Evolutionary conservation across 2,888 invertebrate species (phyloP), one percentile per base, ranked within the genome.

Genomic region (Diadromus collaris): DNA sequence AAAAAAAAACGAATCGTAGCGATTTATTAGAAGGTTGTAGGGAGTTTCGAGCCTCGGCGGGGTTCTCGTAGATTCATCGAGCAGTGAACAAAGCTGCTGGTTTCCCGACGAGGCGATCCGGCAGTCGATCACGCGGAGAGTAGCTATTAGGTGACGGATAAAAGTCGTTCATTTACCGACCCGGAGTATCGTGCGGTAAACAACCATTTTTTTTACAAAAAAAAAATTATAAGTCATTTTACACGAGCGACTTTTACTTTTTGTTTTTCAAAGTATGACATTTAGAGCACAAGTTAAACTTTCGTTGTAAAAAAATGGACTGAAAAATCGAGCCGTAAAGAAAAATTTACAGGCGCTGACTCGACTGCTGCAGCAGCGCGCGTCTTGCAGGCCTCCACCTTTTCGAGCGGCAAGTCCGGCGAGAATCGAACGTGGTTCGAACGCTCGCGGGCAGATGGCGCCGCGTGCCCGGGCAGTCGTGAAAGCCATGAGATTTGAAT

Each of bases 361-460:
- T 29, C 56, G 56, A 16, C n/a, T n/a, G 56, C 29, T 6, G 27
- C 29, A 38, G 61, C 2, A 68, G 13, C 51, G 76, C 78, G 79
- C 80, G 76, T 79, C 74, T 81, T 81, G 67, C 78, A 68, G 46
- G 38, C 34, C 29, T 75, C 77, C 46, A 51, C 73, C 78, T 81
- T 81, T 71, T 74, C 78, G 69, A 74, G 79, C 51, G 60, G 65
- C 24, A 29, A 32, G 54, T n/a, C 10, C 34, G 21, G n/a, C 21
- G 27, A 16, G 44, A 44, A 6, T 60, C 16, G 7, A 44, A 44
- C 13, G 13, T 38, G 68, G 79, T 84, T 80, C 41, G 51, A n/a
- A 16, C 54, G 19, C 24, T 60, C 19, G 9, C 44, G 60, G 24
- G 63, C 61, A 85, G 86, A 85, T 86, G 85, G 83, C 84, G 81